These are phyloP conservation scores for Empis stercorea DNA, from an alignment of 2,888 invertebrate species.

Conservation along the genomic window DNA sequence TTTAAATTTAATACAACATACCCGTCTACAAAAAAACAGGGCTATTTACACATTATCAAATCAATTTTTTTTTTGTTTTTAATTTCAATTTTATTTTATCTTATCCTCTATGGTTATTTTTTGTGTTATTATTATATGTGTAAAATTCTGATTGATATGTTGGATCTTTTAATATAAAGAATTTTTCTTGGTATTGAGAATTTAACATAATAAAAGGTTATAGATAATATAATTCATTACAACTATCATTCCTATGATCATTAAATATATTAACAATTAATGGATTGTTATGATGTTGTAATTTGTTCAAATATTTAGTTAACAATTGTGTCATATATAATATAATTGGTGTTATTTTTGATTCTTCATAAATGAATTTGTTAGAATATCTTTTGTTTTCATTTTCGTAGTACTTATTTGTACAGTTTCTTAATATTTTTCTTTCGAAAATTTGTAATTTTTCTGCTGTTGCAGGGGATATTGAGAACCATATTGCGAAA, in stretches of 20 bases:
- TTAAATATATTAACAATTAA: neutral
- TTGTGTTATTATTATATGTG: too few relatives aligned
- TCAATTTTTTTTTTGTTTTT: too few relatives aligned
- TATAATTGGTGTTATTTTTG: neutral
- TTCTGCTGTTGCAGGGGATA: constrained; percentile 2
- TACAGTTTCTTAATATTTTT: constrained; percentile 3
- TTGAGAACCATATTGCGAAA: constrained; percentile 4
- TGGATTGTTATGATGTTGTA: neutral
- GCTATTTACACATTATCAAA: too few relatives aligned
- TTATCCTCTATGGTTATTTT: too few relatives aligned
- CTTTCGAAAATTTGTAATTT: constrained; percentile 4
- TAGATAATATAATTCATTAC: neutral
- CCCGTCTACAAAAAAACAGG: too few relatives aligned
- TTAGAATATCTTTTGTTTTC: constrained; percentile 1
- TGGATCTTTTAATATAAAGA: too few relatives aligned
- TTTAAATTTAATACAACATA: too few relatives aligned
- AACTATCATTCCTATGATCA: neutral
- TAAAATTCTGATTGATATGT: too few relatives aligned
- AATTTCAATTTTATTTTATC: too few relatives aligned
- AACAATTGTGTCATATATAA: neutral
- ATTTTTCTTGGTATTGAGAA: neutral
- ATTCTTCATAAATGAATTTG: neutral
- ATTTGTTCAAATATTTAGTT: too few relatives aligned
- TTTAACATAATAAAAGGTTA: neutral
- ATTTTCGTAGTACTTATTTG: neutral